Evolutionary conservation across 2,888 invertebrate genomes (phyloP).

Genomic region (Erebia epiphron): DNA sequence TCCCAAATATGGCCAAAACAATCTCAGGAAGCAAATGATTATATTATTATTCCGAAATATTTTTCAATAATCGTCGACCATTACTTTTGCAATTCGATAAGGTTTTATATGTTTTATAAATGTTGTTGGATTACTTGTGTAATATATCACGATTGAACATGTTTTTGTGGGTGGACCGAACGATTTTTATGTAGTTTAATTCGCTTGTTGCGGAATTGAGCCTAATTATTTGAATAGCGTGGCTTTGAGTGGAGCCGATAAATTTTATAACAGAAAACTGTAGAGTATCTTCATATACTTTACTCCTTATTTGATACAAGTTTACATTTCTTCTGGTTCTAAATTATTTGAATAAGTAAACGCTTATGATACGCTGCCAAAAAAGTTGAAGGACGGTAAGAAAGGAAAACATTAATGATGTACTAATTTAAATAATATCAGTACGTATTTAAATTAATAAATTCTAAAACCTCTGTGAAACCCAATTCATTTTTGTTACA

Average conservation of each 20-base stretch:
- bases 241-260: conserved; percentile 74
- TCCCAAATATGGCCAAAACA: conserved; percentile 24
- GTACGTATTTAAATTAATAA: too few species aligned
- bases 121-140: conserved; percentile 39
- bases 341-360: too few species aligned
- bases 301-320: too few species aligned
- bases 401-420: too few species aligned
- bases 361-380: background rate
- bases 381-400: too few species aligned
- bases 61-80: conserved; percentile 29
- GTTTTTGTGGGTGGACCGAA: conserved; percentile 62
- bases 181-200: conserved; percentile 77
- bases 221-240: conserved; percentile 80
- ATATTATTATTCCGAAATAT: conserved; percentile 29
- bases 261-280: conserved; percentile 46
- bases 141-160: conserved; percentile 59
- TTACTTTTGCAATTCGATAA: conserved; percentile 32
- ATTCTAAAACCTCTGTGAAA: too few species aligned
- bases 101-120: conserved; percentile 31
- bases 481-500: too few species aligned
- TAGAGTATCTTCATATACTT: conserved; percentile 19
- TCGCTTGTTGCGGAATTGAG: conserved; percentile 68
- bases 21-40: conserved; percentile 31
- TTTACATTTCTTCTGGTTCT: too few species aligned
- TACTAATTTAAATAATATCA: too few species aligned